Evolutionary conservation across 53 echinoderm and acorn worm species (phyloP).

Genomic region (Zoroaster sp.): DNA sequence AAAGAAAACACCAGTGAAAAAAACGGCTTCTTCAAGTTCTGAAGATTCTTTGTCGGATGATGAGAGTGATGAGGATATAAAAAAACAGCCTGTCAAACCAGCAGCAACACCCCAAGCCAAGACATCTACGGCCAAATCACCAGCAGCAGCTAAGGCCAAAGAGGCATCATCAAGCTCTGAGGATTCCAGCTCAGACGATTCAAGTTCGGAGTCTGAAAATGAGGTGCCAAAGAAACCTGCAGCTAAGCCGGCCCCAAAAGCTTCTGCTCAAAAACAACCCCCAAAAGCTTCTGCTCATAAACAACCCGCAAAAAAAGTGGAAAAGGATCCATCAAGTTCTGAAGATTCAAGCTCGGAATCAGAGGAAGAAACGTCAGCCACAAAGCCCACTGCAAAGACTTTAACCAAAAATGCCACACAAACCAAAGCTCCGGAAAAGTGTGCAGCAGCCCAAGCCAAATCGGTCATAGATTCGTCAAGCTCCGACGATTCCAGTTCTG

Average conservation of each 20-base stretch:
- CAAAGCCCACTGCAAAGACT: neutral
- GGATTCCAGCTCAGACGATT: constrained; percentile 52
- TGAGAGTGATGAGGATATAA: neutral
- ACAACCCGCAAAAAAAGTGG: neutral
- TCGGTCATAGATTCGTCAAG: neutral
- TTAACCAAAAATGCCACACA: neutral
- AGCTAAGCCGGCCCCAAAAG: constrained; percentile 9
- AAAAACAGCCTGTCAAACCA: constrained; percentile 9
- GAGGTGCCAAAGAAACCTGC: constrained; percentile 26
- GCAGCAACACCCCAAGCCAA: constrained; percentile 1
- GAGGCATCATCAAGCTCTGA: constrained; percentile 59
- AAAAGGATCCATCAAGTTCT: constrained; percentile 6
- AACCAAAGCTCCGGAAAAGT: neutral
- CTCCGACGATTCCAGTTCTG: constrained; percentile 29
- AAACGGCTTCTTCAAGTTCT: neutral
- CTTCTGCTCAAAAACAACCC: neutral
- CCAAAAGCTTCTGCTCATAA: neutral
- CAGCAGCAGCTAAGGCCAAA: constrained; percentile 49
- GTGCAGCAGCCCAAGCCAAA: neutral
- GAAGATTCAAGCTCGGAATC: constrained; percentile 29
- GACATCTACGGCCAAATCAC: constrained; percentile 18
- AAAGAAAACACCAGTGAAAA: neutral
- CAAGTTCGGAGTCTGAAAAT: constrained; percentile 51
- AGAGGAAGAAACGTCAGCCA: constrained; percentile 25
- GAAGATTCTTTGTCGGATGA: neutral